Evolutionary conservation across 2,797 vertebrate genomes (phyloP).

Genomic region (Tokudaia tokunoshimensis): DNA sequence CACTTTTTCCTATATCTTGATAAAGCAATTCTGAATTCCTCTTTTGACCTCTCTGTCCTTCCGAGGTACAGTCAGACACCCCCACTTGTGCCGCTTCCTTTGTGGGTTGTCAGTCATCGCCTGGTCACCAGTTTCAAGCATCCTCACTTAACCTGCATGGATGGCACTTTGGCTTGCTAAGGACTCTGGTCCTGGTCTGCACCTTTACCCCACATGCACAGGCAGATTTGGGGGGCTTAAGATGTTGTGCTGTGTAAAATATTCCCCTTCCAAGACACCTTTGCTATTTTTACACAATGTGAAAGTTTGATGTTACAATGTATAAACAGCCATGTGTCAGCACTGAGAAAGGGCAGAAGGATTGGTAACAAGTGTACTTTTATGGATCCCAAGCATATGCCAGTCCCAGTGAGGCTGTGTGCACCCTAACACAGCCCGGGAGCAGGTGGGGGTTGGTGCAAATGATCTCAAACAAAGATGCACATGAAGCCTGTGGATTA

Average conservation of each 20-base stretch:
- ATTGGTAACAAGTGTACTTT: accelerated
- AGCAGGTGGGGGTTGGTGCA: background rate
- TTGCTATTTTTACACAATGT: background rate
- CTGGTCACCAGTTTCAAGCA: accelerated
- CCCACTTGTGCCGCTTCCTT: accelerated
- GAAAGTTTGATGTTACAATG: no score
- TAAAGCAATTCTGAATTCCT: accelerated
- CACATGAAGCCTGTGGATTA: background rate
- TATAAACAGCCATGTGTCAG: background rate
- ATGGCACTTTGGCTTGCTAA: background rate
- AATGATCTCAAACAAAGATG: background rate
- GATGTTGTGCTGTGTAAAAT: accelerated
- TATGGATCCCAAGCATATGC: accelerated
- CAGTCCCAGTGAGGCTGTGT: accelerated
- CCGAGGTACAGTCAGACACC: accelerated
- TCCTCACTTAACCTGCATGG: background rate
- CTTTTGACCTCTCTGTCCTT: accelerated
- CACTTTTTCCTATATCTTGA: accelerated
- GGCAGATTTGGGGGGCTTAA: accelerated
- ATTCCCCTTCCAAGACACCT: no score
- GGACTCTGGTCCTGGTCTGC: background rate
- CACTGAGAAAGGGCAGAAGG: background rate
- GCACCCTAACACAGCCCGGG: accelerated
- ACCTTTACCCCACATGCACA: accelerated
- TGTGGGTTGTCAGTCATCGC: accelerated